These are phyloP conservation scores for Aradophagus sp. DNA, from an alignment of 1,140 invertebrate genomes.

Conservation along the genomic window DNA sequence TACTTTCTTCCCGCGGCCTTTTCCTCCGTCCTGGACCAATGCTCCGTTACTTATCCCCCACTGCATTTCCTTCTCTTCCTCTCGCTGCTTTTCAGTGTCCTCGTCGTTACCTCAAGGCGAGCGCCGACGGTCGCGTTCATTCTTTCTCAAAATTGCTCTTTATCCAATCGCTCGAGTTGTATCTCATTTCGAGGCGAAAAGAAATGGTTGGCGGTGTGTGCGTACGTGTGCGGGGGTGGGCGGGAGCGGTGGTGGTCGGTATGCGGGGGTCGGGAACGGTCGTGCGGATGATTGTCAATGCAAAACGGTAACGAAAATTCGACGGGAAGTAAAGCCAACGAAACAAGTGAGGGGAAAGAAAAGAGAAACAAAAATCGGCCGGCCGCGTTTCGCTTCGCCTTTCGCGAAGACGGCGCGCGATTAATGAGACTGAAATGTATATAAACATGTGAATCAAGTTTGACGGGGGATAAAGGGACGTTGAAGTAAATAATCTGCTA, in stretches of 20 bases:
- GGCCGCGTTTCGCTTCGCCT: neutral
- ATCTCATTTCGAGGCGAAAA: slow-evolving; percentile 70
- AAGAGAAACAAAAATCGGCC: slow-evolving; percentile 6
- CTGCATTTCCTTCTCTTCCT: too few relatives aligned
- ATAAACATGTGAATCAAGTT: slow-evolving; percentile 45
- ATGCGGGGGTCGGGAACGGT: slow-evolving; percentile 33
- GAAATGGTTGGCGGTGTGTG: slow-evolving; percentile 62
- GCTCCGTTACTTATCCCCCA: too few relatives aligned
- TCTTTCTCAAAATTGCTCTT: slow-evolving; percentile 73
- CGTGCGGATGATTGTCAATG: slow-evolving; percentile 46
- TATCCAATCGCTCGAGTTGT: slow-evolving; percentile 73
- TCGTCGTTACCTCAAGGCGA: too few relatives aligned
- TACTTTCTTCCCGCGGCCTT: too few relatives aligned
- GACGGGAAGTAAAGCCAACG: too few relatives aligned
- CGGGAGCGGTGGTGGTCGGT: slow-evolving; percentile 26
- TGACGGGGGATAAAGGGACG: slow-evolving; percentile 41
- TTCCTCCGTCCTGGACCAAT: too few relatives aligned
- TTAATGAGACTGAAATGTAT: slow-evolving; percentile 47
- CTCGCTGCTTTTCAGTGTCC: too few relatives aligned
- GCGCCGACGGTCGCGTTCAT: slow-evolving; percentile 60
- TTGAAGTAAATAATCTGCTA: slow-evolving; percentile 45
- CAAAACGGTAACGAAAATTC: slow-evolving; percentile 30
- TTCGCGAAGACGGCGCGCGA: slow-evolving; percentile 20
- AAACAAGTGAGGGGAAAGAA: slow-evolving; percentile 20
- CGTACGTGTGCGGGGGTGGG: slow-evolving; percentile 53